These are phyloP conservation scores for Cyclina sinensis DNA, from an alignment of 1,140 invertebrate genomes.

Conservation along the genomic window DNA sequence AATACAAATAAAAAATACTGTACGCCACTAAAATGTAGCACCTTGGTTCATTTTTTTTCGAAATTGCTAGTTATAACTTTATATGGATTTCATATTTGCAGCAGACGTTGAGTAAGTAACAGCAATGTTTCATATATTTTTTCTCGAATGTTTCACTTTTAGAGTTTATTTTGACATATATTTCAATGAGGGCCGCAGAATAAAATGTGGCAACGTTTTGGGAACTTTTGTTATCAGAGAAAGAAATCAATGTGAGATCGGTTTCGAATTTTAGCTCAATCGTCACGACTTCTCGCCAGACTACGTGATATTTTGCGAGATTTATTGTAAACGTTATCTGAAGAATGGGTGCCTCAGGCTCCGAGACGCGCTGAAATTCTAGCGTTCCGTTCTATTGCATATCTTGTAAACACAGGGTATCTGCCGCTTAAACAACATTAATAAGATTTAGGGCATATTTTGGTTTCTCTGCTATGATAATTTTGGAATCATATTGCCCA, in stretches of 20 bases:
- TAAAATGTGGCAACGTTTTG: neutral
- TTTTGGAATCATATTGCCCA: constrained; percentile 64
- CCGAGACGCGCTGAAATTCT: constrained; percentile 56
- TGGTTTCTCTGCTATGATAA: constrained; percentile 62
- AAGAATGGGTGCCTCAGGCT: constrained; percentile 43
- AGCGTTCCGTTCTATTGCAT: constrained; percentile 64
- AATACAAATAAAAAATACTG: neutral
- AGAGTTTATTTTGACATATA: too few species aligned
- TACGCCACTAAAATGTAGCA: neutral
- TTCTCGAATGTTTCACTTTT: too few species aligned
- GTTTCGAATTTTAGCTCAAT: constrained; percentile 62
- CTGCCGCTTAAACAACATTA: constrained; percentile 53
- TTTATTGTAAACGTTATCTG: constrained; percentile 64
- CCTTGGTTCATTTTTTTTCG: too few species aligned
- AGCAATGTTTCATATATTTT: too few species aligned
- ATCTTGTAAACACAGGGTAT: constrained; percentile 65
- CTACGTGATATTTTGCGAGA: constrained; percentile 66
- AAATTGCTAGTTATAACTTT: too few species aligned
- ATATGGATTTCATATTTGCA: too few species aligned
- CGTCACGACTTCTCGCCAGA: constrained; percentile 66
- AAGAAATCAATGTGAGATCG: constrained; percentile 54
- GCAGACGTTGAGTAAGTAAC: too few species aligned
- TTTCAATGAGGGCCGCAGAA: neutral
- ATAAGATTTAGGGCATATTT: constrained; percentile 65
- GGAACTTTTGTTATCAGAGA: constrained; percentile 35